Conservation (phyloP, 1,140 invertebrate genomes). For the Eurosta solidaginis region DNA sequence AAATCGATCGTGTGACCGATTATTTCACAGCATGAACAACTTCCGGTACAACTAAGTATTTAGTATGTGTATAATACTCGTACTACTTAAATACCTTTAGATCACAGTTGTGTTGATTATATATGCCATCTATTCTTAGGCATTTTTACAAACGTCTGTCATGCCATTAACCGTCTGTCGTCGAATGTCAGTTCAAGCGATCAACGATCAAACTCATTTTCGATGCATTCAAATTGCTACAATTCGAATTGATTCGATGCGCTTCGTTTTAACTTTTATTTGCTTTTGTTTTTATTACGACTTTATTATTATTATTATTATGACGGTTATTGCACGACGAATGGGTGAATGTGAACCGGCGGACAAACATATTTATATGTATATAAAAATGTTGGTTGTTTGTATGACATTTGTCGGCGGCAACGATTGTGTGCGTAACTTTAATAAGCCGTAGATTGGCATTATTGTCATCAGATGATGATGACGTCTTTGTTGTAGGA, state of each 20-base stretch:
- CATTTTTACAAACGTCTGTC: constrained; percentile 3
- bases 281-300: constrained; percentile 22
- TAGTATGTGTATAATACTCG: neutral
- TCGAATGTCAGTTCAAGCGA: neutral
- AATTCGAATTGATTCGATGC: constrained; percentile 15
- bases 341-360: neutral
- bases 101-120: neutral
- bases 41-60: neutral
- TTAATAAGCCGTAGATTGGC: constrained; percentile 36
- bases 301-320: constrained; percentile 22
- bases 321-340: constrained; percentile 2
- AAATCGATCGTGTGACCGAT: neutral
- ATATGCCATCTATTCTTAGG: neutral
- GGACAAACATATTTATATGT: neutral
- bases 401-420: neutral
- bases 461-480: constrained; percentile 32
- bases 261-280: constrained; percentile 25
- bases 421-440: neutral
- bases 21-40: neutral
- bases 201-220: neutral
- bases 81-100: too few relatives aligned
- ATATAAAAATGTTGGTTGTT: neutral
- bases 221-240: constrained; percentile 14
- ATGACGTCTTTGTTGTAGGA: neutral
- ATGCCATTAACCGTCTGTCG: constrained; percentile 8